A percentile compares a stretch with the other conserved stretches of the same genome.
phyloP scores from a whole-genome alignment of 2,888 invertebrate species.

The Nebria salina region DNA sequence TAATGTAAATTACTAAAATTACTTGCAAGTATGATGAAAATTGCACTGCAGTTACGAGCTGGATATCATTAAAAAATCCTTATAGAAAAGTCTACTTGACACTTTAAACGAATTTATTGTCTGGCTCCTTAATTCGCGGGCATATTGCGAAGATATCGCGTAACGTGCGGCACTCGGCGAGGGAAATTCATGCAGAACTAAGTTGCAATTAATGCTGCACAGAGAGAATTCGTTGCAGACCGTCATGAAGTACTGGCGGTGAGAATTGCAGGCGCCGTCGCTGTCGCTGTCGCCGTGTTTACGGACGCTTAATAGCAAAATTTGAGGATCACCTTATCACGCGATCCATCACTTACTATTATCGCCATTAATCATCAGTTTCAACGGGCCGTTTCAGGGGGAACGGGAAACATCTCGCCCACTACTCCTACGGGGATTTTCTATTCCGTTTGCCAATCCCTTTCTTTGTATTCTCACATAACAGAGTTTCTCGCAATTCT shows the following conservation, averaged over 20 bases:
- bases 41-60: no score
- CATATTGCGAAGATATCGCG: slow-evolving; percentile 13
- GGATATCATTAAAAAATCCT: slow-evolving; percentile 30
- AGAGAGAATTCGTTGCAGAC: slow-evolving; percentile 1
- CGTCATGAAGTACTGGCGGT: not conserved
- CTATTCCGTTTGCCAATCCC: not conserved
- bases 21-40: no score
- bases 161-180: not conserved
- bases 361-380: slow-evolving; percentile 45
- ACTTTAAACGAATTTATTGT: slow-evolving; percentile 26
- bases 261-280: slow-evolving; percentile 2
- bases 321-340: slow-evolving; percentile 32
- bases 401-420: not conserved
- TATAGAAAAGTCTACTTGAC: slow-evolving; percentile 15
- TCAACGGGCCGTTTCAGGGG: slow-evolving; percentile 12
- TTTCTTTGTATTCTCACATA: not conserved
- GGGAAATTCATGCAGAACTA: slow-evolving; percentile 12
- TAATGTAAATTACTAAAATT: no score
- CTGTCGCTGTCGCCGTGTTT: slow-evolving; percentile 17
- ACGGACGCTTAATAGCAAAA: slow-evolving; percentile 36
- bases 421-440: not conserved
- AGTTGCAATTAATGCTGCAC: slow-evolving; percentile 28
- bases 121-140: slow-evolving; percentile 14
- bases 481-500: not conserved
- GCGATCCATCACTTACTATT: slow-evolving; percentile 45